Percentiles rank a stretch among this genome's conserved stretches.
Evolutionary conservation across 2,113 vertebrate species (phyloP).

Genomic region (Coturnix japonica): DNA sequence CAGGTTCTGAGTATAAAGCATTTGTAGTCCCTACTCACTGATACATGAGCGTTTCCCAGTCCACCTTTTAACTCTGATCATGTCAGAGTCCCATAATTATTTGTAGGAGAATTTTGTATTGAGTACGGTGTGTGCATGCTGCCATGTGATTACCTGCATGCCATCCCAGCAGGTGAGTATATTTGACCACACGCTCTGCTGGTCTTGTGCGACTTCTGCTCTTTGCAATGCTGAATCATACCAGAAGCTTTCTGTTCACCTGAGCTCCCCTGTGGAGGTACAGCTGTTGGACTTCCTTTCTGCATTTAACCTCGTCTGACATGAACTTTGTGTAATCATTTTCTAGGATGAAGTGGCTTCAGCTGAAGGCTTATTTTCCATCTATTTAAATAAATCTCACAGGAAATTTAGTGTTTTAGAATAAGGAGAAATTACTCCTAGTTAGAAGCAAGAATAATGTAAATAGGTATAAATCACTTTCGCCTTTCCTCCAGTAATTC

Average conservation of each 20-base stretch:
- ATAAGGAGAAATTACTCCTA: background rate
- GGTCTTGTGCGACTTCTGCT: background rate
- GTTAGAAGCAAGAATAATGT: conserved; percentile 36
- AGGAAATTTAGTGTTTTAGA: background rate
- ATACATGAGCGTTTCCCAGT: background rate
- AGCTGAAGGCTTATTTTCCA: background rate
- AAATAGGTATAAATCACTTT: conserved; percentile 32
- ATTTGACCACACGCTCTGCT: background rate
- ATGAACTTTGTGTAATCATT: background rate
- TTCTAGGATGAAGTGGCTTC: background rate
- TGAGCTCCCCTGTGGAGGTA: background rate
- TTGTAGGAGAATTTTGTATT: background rate
- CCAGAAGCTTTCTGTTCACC: background rate
- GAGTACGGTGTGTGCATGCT: background rate
- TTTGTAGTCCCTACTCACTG: background rate
- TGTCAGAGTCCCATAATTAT: background rate
- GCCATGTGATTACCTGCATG: background rate
- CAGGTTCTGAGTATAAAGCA: background rate
- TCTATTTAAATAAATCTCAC: background rate
- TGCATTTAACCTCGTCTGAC: background rate
- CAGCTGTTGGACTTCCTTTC: background rate
- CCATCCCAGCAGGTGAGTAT: background rate
- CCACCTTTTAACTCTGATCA: background rate
- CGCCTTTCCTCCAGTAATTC: conserved; percentile 41
- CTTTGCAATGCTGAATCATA: background rate